Evolutionary conservation across 1,140 invertebrate genomes (phyloP), one percentile per base, ranked within the genome.

Genomic region (Monochamus saltuarius): DNA sequence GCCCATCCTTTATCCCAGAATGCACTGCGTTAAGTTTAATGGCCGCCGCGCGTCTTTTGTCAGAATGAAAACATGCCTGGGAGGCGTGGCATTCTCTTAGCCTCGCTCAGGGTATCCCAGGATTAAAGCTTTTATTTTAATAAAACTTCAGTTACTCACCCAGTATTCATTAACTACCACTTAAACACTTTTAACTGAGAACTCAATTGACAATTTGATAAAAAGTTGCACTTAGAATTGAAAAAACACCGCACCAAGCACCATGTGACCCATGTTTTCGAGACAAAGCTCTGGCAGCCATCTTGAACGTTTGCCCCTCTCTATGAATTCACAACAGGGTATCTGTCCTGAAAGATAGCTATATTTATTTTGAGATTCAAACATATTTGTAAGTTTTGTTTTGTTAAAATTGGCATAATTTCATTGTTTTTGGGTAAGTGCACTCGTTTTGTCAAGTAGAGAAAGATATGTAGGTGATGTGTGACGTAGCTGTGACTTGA

Each of bases 31-130:
- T 61, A 54, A 65, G 66, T 68, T 75, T 73, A 75, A 75, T 75
- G 73, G 73, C 73, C 67, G 73, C 71, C 67, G 62, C 63, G 58
- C 56, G 65, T 68, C 66, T 70, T 70, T 70, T 70, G 68, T 68
- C 68, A 67, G 64, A 47, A 54, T 50, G 40, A 61, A 62, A 68
- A 66, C 61, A 66, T 66, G 64, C 49, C 38, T 50, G 52, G 51
- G 50, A 62, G 69, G 69, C 69, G 69, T 71, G 69, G 69, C 69
- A 51, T 42, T 17, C 7, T 40, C 17, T 13, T 63, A 63, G 56
- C 61, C 61, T 63, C 61, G 38, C 49, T 42, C 13, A 49, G 61
- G 61, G 14, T 52, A 52, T 22, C 19, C 45, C 10, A 56, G 52
- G 9, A 14, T 50, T 42, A 35, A 36, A 17, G 17, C 39, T 49